A percentile compares a stretch with the other conserved stretches of the same genome.
Evolutionary conservation across 2,113 vertebrate genomes (phyloP).

Genomic region (Crotophaga sulcirostris): DNA sequence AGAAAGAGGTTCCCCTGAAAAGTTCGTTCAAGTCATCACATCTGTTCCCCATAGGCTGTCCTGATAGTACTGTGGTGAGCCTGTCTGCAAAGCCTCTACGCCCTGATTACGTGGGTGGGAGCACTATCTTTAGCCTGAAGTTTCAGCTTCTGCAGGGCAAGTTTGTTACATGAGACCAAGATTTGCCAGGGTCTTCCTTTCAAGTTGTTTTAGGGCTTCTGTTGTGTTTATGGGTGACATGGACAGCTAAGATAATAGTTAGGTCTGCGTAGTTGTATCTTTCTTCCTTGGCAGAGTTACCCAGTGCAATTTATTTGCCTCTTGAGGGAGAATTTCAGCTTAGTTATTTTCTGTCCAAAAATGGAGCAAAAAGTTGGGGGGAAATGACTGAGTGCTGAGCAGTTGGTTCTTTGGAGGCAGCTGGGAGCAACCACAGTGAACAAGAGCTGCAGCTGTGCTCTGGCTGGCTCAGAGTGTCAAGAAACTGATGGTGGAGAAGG

Average conservation of each 20-base stretch:
- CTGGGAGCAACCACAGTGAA: constrained; percentile 1
- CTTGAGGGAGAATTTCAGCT: not conserved
- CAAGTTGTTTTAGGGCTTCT: not conserved
- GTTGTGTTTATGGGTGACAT: not conserved
- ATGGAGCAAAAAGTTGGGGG: not conserved
- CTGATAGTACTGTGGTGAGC: not conserved
- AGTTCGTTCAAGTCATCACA: not conserved
- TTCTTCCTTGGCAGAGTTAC: not conserved
- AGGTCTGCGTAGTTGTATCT: not conserved
- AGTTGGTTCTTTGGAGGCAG: not conserved
- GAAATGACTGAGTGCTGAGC: not conserved
- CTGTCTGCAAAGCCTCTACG: not conserved
- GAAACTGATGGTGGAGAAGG: not conserved
- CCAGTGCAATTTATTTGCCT: not conserved
- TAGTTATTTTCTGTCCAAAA: not conserved
- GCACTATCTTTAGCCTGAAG: not conserved
- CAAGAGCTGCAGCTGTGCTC: constrained; percentile 29
- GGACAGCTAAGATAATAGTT: not conserved
- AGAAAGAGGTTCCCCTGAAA: not conserved
- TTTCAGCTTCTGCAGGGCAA: not conserved
- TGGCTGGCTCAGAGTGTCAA: not conserved
- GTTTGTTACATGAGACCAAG: not conserved
- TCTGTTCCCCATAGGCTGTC: not conserved
- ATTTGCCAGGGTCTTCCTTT: not conserved
- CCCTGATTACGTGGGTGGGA: constrained; percentile 22